These are phyloP conservation scores for Eupithecia inturbata DNA, from an alignment of 2,888 invertebrate genomes.

Conservation along the genomic window DNA sequence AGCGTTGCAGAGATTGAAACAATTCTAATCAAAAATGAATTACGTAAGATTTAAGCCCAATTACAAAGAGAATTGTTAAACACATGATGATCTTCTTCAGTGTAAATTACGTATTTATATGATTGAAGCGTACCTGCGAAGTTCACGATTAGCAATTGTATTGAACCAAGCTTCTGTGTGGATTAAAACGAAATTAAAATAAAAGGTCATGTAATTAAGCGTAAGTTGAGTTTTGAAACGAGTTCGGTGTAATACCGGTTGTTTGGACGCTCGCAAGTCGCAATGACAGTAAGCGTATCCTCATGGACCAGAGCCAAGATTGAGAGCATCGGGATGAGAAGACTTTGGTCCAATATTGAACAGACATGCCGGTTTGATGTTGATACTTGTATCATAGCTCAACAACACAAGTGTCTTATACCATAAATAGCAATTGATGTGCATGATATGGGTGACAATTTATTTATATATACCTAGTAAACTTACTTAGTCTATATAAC, in stretches of 20 bases:
- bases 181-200: conserved; percentile 31
- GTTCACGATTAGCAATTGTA: conserved; percentile 43
- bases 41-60: neutral
- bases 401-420: neutral
- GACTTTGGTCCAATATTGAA: neutral
- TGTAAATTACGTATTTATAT: conserved; percentile 28
- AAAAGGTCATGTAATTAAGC: conserved; percentile 21
- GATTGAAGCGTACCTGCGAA: conserved; percentile 43
- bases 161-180: conserved; percentile 30
- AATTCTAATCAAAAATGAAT: neutral
- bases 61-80: neutral
- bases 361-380: conserved; percentile 1
- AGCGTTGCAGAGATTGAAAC: neutral
- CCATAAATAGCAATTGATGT: neutral
- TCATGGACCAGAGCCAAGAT: conserved; percentile 11
- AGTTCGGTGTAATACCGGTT: conserved; percentile 7
- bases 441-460: neutral
- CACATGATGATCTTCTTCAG: neutral
- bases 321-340: neutral
- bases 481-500: neutral
- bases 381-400: neutral
- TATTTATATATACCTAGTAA: neutral
- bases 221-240: conserved; percentile 9
- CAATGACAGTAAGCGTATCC: neutral
- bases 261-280: conserved; percentile 4